Percentiles rank a stretch among this genome's conserved stretches.
phyloP scores from a whole-genome alignment of 1,140 invertebrate genomes.

The Anoplolepis gracilipes region DNA sequence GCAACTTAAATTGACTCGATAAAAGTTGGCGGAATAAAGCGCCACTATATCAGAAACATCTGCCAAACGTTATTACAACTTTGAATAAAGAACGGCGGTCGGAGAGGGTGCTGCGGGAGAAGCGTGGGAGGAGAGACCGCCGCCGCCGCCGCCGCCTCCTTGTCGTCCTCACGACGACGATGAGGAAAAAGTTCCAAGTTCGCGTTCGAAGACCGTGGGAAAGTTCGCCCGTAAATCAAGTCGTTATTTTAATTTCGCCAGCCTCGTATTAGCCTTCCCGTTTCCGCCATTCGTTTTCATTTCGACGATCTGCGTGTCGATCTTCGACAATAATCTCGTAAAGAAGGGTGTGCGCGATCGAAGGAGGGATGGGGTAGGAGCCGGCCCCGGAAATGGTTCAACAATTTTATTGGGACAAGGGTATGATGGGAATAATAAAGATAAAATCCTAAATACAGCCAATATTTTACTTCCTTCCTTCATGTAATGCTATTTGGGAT shows the following conservation, averaged over 20 bases:
- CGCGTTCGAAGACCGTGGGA: conserved; percentile 72
- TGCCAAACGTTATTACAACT: conserved; percentile 86
- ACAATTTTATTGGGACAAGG: conserved; percentile 2
- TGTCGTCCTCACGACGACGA: conserved; percentile 57
- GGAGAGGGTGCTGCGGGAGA: conserved; percentile 25
- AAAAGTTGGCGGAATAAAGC: conserved; percentile 85
- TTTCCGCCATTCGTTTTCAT: conserved; percentile 57
- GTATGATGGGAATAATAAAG: neutral
- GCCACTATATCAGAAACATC: conserved; percentile 85
- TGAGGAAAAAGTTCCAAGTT: conserved; percentile 55
- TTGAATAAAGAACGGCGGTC: conserved; percentile 84
- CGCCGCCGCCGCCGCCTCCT: conserved; percentile 54
- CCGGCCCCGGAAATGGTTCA: neutral
- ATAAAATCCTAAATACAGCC: conserved; percentile 9
- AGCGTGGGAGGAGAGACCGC: conserved; percentile 35
- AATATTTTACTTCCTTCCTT: neutral
- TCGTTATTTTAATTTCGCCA: conserved; percentile 78
- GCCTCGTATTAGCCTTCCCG: conserved; percentile 17
- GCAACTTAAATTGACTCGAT: conserved; percentile 86
- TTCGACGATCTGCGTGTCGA: neutral
- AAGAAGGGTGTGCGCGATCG: neutral
- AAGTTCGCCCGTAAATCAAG: conserved; percentile 78
- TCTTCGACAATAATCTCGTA: conserved; percentile 15
- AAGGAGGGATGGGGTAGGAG: neutral
- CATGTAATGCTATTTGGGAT: neutral